Conservation (phyloP, 2,888 invertebrate species). For the Lasioglossum marginatum region DNA sequence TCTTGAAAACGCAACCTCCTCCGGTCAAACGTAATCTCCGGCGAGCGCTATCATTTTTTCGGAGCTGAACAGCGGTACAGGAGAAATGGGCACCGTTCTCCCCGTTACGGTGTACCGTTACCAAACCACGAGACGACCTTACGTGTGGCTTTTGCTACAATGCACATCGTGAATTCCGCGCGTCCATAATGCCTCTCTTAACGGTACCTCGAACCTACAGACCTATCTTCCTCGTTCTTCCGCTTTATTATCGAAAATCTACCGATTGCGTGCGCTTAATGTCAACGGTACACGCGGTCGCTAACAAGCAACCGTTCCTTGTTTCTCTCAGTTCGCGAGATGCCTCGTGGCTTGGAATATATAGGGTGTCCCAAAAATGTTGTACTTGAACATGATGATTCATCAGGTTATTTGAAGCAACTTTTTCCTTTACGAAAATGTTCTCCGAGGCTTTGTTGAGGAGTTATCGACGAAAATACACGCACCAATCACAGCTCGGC, state of each 20-base stretch:
- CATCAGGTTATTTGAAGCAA: too few species aligned
- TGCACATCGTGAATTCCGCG: constrained; percentile 68
- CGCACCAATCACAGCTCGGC: too few species aligned
- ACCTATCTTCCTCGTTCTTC: constrained; percentile 61
- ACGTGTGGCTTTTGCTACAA: constrained; percentile 53
- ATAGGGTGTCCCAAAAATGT: too few species aligned
- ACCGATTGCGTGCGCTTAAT: neutral
- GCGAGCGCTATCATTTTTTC: constrained; percentile 43
- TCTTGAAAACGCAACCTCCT: constrained; percentile 14
- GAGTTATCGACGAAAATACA: too few species aligned
- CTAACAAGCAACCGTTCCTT: neutral
- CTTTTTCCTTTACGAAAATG: too few species aligned
- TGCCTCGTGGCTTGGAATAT: too few species aligned
- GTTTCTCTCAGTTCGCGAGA: neutral
- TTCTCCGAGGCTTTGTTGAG: too few species aligned
- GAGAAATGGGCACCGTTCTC: constrained; percentile 45
- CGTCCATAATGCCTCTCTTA: constrained; percentile 61
- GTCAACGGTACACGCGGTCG: neutral
- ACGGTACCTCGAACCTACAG: constrained; percentile 69
- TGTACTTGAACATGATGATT: too few species aligned
- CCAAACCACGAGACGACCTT: constrained; percentile 53
- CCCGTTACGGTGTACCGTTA: constrained; percentile 69
- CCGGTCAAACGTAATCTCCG: constrained; percentile 14
- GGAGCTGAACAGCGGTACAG: constrained; percentile 32
- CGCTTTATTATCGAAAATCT: constrained; percentile 36